Evolutionary conservation across 2,888 invertebrate genomes (phyloP).

Genomic region (Nemoura dubitans): DNA sequence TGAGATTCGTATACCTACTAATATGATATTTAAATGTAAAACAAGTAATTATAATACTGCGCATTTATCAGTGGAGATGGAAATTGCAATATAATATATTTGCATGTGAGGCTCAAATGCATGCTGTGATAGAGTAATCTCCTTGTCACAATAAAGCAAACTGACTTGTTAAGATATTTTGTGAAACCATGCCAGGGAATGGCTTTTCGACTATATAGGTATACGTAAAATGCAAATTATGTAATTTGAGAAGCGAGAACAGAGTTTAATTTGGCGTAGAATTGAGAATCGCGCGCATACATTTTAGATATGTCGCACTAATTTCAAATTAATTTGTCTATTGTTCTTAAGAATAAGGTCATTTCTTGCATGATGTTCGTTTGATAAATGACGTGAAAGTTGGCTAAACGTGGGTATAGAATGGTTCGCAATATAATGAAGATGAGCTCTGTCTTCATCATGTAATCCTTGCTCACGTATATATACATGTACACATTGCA

Average conservation of each 20-base stretch:
- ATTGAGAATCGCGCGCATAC: no score
- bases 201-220: no score
- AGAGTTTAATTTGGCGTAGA: no score
- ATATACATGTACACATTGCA: no score
- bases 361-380: neutral
- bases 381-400: neutral
- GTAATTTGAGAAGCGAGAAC: no score
- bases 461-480: neutral
- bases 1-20: neutral
- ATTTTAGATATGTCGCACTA: no score
- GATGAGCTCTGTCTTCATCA: neutral
- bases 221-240: no score
- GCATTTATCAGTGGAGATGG: neutral
- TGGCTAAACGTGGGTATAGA: neutral
- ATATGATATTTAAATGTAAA: constrained; percentile 12
- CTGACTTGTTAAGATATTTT: neutral
- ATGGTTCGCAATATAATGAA: neutral
- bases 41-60: neutral
- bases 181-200: neutral
- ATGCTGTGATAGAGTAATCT: neutral
- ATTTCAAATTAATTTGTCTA: neutral
- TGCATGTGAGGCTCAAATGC: neutral
- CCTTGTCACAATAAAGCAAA: neutral
- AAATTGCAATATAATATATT: neutral
- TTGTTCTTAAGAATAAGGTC: neutral